Conservation (phyloP, 1,140 invertebrate genomes). For the Drosophila funebris region DNA sequence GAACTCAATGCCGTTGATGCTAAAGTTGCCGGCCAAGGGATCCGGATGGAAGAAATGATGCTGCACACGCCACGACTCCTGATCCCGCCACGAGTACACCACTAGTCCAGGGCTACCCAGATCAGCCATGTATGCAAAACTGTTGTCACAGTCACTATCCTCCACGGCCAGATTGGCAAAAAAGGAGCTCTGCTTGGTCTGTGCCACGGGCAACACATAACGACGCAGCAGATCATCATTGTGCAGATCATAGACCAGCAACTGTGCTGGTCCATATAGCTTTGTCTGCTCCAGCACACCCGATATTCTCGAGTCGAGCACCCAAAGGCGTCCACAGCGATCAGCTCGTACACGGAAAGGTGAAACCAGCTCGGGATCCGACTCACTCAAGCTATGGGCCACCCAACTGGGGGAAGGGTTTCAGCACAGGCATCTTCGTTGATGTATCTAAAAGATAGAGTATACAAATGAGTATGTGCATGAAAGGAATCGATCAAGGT, state of each 20-base stretch:
- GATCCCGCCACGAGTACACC: constrained; percentile 88
- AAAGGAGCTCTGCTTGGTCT: constrained; percentile 88
- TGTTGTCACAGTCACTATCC: constrained; percentile 88
- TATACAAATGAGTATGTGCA: neutral
- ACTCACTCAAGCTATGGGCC: constrained; percentile 85
- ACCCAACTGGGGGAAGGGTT: constrained; percentile 90
- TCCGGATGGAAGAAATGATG: constrained; percentile 90
- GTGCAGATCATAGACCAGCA: constrained; percentile 90
- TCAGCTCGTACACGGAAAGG: constrained; percentile 90
- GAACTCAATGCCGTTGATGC: constrained; percentile 89
- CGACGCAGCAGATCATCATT: constrained; percentile 88
- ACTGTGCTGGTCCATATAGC: constrained; percentile 84
- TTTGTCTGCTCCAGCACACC: constrained; percentile 86
- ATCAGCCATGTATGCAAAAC: constrained; percentile 88
- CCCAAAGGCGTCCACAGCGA: constrained; percentile 90
- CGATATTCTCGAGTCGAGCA: constrained; percentile 89
- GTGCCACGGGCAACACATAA: constrained; percentile 86
- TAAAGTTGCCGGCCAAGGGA: constrained; percentile 88
- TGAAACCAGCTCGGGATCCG: constrained; percentile 88
- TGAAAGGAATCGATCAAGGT: neutral
- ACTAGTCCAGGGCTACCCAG: constrained; percentile 87
- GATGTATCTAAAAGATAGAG: constrained; percentile 85
- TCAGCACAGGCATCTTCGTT: constrained; percentile 87
- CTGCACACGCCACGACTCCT: constrained; percentile 88
- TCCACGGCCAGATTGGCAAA: constrained; percentile 91